Percentiles rank a stretch among this genome's conserved stretches.
phyloP scores from a whole-genome alignment of 2,113 vertebrate genomes.

The Macaca mulatta region DNA sequence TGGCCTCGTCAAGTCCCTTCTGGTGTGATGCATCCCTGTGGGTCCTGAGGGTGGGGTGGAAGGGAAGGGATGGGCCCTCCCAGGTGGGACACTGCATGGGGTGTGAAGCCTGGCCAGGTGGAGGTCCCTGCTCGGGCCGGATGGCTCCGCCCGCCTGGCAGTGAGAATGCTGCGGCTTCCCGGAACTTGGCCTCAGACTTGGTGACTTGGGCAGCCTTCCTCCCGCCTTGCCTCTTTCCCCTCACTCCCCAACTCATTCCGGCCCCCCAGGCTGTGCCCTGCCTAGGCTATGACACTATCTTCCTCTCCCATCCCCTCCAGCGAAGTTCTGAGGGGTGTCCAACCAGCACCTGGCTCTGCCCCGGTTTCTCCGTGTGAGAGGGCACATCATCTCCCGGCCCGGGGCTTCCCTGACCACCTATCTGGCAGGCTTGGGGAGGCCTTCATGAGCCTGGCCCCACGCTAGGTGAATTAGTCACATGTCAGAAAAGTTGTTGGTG shows the following conservation, averaged over 20 bases:
- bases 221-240: accelerated
- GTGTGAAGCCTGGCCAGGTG: accelerated
- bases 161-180: neutral
- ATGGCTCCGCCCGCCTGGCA: too few species aligned
- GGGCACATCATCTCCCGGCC: accelerated
- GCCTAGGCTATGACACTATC: neutral
- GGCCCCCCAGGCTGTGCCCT: neutral
- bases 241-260: neutral
- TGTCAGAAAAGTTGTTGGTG: neutral
- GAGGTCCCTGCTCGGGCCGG: neutral
- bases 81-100: neutral
- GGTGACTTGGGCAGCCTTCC: neutral
- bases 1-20: constrained; percentile 94
- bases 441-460: neutral
- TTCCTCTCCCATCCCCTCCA: neutral
- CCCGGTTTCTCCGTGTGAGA: neutral
- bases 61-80: neutral
- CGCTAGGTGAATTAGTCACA: neutral
- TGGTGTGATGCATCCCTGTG: constrained; percentile 68
- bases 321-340: constrained; percentile 45
- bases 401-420: neutral
- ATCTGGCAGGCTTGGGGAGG: accelerated
- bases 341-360: neutral
- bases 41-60: neutral
- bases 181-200: too few species aligned